A percentile compares a stretch with the other conserved stretches of the same genome.
phyloP scores from a whole-genome alignment of 1,140 invertebrate genomes.

The Aradophagus sp. region DNA sequence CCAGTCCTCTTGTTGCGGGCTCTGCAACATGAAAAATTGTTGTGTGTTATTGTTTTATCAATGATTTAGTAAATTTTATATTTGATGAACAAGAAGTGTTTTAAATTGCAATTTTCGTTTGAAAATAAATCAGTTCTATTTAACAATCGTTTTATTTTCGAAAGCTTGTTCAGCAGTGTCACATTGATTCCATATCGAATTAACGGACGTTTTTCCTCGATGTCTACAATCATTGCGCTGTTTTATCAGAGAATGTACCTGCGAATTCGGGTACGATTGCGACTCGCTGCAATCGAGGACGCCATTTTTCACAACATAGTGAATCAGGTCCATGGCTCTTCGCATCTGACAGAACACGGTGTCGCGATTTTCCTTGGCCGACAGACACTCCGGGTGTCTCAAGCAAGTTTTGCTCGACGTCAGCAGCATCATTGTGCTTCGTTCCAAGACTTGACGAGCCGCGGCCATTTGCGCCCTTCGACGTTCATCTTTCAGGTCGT shows the following conservation, averaged over 20 bases:
- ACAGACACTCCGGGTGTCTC: slow-evolving; percentile 94
- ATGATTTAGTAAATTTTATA: too few relatives aligned
- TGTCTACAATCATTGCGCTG: too few relatives aligned
- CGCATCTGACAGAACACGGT: slow-evolving; percentile 98
- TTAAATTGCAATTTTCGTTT: too few relatives aligned
- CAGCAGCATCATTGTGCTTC: slow-evolving; percentile 98
- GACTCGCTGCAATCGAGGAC: slow-evolving; percentile 80
- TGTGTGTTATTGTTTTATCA: too few relatives aligned
- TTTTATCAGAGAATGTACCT: too few relatives aligned
- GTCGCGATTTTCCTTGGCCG: slow-evolving; percentile 94
- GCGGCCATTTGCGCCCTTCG: slow-evolving; percentile 96
- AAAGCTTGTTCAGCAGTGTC: too few relatives aligned
- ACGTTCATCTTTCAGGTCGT: slow-evolving; percentile 96
- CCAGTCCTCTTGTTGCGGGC: slow-evolving; percentile 77
- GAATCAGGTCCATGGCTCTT: slow-evolving; percentile 96
- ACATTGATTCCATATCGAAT: too few relatives aligned
- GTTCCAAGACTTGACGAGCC: slow-evolving; percentile 93
- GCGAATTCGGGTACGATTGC: slow-evolving; percentile 72
- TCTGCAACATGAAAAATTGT: slow-evolving; percentile 52
- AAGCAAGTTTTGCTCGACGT: slow-evolving; percentile 97
- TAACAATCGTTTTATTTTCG: too few relatives aligned
- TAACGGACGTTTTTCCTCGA: too few relatives aligned
- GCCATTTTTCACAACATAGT: slow-evolving; percentile 97
- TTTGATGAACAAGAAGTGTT: too few relatives aligned
- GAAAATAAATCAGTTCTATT: too few relatives aligned